Conservation (phyloP, 2,113 vertebrate genomes). For the Capreolus pygargus region DNA sequence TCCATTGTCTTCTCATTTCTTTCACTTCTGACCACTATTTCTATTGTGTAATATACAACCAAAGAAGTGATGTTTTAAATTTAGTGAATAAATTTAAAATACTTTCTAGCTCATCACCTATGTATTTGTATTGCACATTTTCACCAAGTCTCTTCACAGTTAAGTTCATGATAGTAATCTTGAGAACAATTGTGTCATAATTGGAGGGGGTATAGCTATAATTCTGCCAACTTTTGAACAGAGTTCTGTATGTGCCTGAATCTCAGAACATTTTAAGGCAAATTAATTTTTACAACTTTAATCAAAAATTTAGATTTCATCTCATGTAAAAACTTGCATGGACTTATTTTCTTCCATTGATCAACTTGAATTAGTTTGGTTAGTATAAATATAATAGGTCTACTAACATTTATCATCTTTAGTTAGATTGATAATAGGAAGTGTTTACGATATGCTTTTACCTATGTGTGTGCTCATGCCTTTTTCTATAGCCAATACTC, state of each 20-base stretch:
- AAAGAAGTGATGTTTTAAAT: not conserved
- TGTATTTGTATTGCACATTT: not conserved
- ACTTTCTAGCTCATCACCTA: not conserved
- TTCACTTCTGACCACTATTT: not conserved
- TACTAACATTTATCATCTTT: not conserved
- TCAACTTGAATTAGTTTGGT: not conserved
- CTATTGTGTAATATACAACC: not conserved
- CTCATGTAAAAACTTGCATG: not conserved
- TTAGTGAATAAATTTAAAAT: not conserved
- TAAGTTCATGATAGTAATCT: not conserved
- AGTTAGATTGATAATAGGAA: not conserved
- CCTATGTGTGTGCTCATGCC: not conserved
- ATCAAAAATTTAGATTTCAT: not conserved
- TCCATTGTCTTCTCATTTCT: not conserved
- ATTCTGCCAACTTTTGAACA: not conserved
- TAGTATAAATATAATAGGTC: not conserved
- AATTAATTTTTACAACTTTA: not conserved
- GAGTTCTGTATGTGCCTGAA: not conserved
- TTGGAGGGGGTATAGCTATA: not conserved
- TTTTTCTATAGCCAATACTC: not conserved
- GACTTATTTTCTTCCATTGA: not conserved
- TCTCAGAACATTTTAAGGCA: not conserved
- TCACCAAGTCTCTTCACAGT: not conserved
- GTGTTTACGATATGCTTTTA: not conserved
- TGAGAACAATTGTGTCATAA: not conserved